Base-by-base conservation (phyloP, 2,797 vertebrate species). In the Sebastolobus alascanus region DNA sequence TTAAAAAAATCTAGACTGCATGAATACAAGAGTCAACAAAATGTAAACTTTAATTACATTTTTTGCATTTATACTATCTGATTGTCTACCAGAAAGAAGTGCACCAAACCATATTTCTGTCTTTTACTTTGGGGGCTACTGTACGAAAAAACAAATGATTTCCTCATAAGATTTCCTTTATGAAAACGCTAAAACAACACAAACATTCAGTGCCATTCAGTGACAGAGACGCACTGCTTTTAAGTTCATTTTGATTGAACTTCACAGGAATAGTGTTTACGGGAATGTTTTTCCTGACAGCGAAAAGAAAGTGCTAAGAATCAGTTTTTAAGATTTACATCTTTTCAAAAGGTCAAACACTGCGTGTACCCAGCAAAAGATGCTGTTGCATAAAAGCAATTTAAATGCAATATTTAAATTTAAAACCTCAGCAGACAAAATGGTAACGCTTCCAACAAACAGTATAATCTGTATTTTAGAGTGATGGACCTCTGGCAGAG, bases 401-500 rank as follows among this genome's bases (percentile, higher is more conserved):
- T 59, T 13, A 64, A 79, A 65, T n/a, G 14, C 8, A 43, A n/a
- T 50, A 3, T 33, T 66, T 46, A 2, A 31, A 31, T 46, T 12
- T 4, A 50, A 31, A 67, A n/a, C 6, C 33, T 75, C 9, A 54
- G 13, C 1, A 58, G 37, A 64, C 46, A 37, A 29, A 64, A 77
- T 29, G 58, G 59, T 18, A 71, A 68, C 37, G 58, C 31, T 69
- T 77, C 31, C 22, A 37, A 75, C 27, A 71, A 74, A 77, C 29
- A 50, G 67, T 13, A 63, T 33, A 13, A 61, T 59, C 27, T 52
- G 58, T 64, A 65, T 59, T 85, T 81, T 40, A 80, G 10, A 83
- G 14, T 5, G 52, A 66, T 64, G 43, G 33, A 69, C 85, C 69
- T 80, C 35, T 75, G 71, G 74, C 52, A 58, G 71, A 84, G 60